Conservation (phyloP, 2,797 vertebrate species). For the Pseudotriccus pelzelni region DNA sequence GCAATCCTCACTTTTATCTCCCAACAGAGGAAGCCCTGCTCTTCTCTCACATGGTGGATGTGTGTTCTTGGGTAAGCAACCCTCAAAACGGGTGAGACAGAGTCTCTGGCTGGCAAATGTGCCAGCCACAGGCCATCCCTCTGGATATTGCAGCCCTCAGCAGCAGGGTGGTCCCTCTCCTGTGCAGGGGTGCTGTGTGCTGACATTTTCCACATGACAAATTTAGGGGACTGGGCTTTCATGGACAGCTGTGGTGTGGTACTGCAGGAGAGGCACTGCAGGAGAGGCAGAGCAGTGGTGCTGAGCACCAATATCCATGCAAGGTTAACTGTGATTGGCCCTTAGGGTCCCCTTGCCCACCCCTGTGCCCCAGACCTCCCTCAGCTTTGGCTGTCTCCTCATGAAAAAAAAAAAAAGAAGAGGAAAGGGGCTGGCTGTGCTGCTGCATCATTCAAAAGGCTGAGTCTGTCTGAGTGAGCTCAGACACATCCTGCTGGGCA, state of each 20-base stretch:
- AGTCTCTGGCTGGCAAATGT: neutral
- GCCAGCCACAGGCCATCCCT: fast-evolving
- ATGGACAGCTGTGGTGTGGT: fast-evolving
- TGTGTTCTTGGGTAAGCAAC: neutral
- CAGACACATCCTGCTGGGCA: neutral
- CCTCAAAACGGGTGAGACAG: neutral
- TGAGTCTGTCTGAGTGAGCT: neutral
- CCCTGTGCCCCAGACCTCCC: neutral
- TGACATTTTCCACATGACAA: neutral
- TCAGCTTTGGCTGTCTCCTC: neutral
- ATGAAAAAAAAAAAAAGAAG: neutral
- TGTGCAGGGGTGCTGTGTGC: fast-evolving
- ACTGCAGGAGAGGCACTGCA: neutral
- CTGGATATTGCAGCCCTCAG: neutral
- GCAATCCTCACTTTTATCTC: neutral
- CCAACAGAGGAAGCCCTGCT: fast-evolving
- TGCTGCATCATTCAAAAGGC: neutral
- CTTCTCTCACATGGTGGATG: neutral
- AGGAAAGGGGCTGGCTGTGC: neutral
- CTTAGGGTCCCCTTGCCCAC: neutral
- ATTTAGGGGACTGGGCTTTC: too few relatives aligned
- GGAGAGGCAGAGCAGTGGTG: neutral
- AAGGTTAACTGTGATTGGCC: fast-evolving
- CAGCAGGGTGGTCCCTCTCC: neutral
- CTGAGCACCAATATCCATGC: fast-evolving